phyloP scores from a whole-genome alignment of 2,113 vertebrate species.

The Muscicapa adusta region DNA sequence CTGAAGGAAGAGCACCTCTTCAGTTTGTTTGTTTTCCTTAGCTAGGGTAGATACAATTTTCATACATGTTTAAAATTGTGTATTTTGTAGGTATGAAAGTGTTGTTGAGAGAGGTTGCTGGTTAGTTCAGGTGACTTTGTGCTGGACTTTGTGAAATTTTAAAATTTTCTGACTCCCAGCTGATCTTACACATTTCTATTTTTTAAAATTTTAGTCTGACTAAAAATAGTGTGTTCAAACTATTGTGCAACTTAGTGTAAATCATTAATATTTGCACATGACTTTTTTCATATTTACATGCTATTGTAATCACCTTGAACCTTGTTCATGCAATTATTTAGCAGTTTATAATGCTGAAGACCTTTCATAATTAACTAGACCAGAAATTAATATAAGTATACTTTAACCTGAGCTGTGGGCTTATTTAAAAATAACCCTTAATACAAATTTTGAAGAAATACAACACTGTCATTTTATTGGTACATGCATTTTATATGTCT shows the following conservation, averaged over 20 bases:
- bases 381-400: neutral
- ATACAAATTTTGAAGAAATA: neutral
- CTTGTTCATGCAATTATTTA: neutral
- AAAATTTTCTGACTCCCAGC: neutral
- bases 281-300: neutral
- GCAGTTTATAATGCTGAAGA: neutral
- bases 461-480: neutral
- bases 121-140: neutral
- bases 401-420: neutral
- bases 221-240: neutral
- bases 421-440: neutral
- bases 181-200: neutral
- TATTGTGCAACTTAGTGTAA: neutral
- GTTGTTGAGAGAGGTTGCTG: neutral
- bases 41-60: neutral
- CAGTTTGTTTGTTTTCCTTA: neutral
- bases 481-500: neutral
- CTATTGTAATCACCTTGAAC: neutral
- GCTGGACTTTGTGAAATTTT: neutral
- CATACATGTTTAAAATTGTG: neutral
- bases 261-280: neutral
- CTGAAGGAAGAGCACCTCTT: neutral
- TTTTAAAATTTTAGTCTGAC: neutral
- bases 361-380: neutral
- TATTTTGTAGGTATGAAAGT: neutral